Base-by-base conservation (phyloP, 2,113 vertebrate species). In the Pantherophis guttatus region DNA sequence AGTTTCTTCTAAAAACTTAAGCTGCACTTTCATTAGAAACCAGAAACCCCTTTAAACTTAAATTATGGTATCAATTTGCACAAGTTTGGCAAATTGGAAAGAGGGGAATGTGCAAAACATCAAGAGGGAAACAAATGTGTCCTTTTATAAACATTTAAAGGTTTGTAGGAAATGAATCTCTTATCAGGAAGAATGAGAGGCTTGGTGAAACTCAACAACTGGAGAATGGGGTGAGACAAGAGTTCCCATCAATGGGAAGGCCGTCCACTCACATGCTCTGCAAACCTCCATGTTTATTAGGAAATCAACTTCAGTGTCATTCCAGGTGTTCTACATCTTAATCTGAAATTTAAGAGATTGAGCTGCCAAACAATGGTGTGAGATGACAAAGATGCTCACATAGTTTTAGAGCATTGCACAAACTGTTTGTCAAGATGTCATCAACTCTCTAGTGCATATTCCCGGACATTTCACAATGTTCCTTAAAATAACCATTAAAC, bases 381-480 rank as follows among this genome's bases (percentile, higher is more conserved):
- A 81, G 75, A 44, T 81, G 33, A 81, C 17, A 44, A 81, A 81
- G 75, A 81, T 81, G 33, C 33, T 9, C 39, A 44, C 33, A 9
- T 81, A 44, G 21, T 81, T 81, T 44, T 81, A 81, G 75, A 44
- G 33, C 33, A 81, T 21, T 81, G 33, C 8, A 81, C 17, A 44
- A 81, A 39, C 33, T 81, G 17, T 39, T 39, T 81, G 33, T 81
- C 17, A 21, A 44, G 33, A 44, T 81, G 33, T 44, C 75, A 39
- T 81, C 33, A 81, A 81, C 33, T 81, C 94, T 93, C 87, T 91
- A 87, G 91, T 94, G 91, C 57, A 92, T 93, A 90, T 93, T 93
- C 52, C 93, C 91, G 93, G 93, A 89, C 91, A 90, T 33, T 94
- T 93, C 94, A 90, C 87, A 93, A 91, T 95, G 95, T 92, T 95